Evolutionary conservation across 1,140 invertebrate species (phyloP).

Genomic region (Diprion similis): DNA sequence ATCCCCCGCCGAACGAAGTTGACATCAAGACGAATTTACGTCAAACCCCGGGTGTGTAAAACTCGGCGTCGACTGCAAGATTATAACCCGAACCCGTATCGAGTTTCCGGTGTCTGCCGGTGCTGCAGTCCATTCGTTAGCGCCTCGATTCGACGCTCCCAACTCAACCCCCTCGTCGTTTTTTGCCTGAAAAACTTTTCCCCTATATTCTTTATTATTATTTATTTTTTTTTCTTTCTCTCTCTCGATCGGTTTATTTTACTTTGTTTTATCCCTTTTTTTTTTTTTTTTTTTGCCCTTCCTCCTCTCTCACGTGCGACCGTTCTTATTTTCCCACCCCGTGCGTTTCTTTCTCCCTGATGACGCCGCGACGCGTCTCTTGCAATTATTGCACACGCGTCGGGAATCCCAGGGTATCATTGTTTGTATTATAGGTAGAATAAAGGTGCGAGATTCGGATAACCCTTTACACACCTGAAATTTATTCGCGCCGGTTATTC

Average conservation of each 20-base stretch:
- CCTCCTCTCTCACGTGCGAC: too few relatives aligned
- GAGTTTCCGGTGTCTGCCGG: not conserved
- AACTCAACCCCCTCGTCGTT: not conserved
- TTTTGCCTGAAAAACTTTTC: not conserved
- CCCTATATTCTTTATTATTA: too few relatives aligned
- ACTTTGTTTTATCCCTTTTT: not conserved
- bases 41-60: not conserved
- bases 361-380: not conserved
- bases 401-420: not conserved
- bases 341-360: not conserved
- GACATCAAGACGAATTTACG: not conserved
- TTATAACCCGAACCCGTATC: constrained; percentile 2
- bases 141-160: not conserved
- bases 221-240: too few relatives aligned
- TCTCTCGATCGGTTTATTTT: too few relatives aligned
- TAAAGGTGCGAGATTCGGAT: not conserved
- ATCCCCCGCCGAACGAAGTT: not conserved
- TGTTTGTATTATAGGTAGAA: not conserved
- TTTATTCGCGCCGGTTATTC: not conserved
- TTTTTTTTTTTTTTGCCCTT: not conserved
- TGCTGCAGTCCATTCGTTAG: not conserved
- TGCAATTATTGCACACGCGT: not conserved
- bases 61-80: not conserved
- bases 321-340: not conserved
- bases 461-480: not conserved